These are phyloP conservation scores for Parazoanthus darwini DNA, from an alignment of 92 coral and sea anemone species.

Conservation along the genomic window DNA sequence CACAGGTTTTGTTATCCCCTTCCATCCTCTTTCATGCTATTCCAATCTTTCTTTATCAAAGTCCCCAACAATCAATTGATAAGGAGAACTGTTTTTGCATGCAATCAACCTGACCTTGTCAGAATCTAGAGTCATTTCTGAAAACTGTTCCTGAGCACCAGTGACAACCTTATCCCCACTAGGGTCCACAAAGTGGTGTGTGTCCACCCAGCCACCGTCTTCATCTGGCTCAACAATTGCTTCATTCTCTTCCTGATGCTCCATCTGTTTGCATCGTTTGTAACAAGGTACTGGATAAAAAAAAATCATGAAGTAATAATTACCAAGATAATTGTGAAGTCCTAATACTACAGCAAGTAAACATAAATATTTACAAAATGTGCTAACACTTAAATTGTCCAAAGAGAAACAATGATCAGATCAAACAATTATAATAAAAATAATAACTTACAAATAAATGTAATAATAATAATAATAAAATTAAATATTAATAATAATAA, in stretches of 20 bases:
- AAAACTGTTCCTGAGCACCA: constrained; percentile 82
- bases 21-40: too few relatives aligned
- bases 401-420: too few relatives aligned
- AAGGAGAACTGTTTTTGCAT: not conserved
- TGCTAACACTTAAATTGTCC: too few relatives aligned
- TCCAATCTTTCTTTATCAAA: too few relatives aligned
- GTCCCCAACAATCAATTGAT: too few relatives aligned
- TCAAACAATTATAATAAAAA: too few relatives aligned
- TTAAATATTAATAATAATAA: too few relatives aligned
- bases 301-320: not conserved
- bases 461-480: too few relatives aligned
- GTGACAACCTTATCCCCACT: constrained; percentile 74
- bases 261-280: constrained; percentile 98
- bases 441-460: too few relatives aligned
- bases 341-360: too few relatives aligned
- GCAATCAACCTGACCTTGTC: constrained; percentile 67
- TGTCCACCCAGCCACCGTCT: constrained; percentile 99
- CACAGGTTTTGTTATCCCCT: too few relatives aligned
- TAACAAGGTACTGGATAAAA: constrained; percentile 88
- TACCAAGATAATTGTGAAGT: not conserved
- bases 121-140: constrained; percentile 93
- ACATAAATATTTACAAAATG: too few relatives aligned
- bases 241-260: constrained; percentile 95
- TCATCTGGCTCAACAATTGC: constrained; percentile 99
- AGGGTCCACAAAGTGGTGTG: constrained; percentile 90